Base-by-base conservation (phyloP, 2,797 vertebrate species). In the Gobio occitaniae region DNA sequence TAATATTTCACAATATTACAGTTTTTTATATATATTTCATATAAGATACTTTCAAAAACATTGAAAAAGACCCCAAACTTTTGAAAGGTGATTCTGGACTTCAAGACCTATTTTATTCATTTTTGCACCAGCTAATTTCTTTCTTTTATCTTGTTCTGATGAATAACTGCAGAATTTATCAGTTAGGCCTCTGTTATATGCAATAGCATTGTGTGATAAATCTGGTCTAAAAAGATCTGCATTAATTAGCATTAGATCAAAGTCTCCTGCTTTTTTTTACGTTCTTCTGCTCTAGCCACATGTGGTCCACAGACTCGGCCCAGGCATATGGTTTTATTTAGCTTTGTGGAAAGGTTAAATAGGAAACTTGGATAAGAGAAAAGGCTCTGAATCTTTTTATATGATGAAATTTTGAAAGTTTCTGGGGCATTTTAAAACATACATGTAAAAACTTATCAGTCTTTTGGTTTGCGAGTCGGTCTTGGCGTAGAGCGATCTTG, bases 241-340 rank as follows among this genome's bases (percentile, higher is more conserved):
- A 92, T 89, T 89, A 90, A 92, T 92, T 93, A 92, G 85, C 86
- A 84, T 82, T 87, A 89, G 90, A 91, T 90, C 88, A 90, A 91
- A 91, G 92, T 87, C 78, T 83, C 25, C 21, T 70, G 80, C 70
- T 66, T 84, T 84, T 78, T 70, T 75, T 66, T 63, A 52, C 32
- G 29, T 71, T 85, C 83, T 87, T 86, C 80, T 82, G 84, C 90
- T 86, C 77, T 85, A 92, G 83, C 87, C 89, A 91, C 93, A 92
- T 93, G 88, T 94, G 90, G 88, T 91, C 90, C 86, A 72, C 89
- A 91, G 87, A 78, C 41, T 89, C 90, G 86, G 87, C 84, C 84
- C 82, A 85, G 87, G 93, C 93, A 95, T 94, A 93, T 93, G 93
- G 90, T 94, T 95, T 89, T 91, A 89, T 93, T 96, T 96, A 94